Evolutionary conservation across 2,888 invertebrate species (phyloP).

Genomic region (Hipparchia sbordonii): DNA sequence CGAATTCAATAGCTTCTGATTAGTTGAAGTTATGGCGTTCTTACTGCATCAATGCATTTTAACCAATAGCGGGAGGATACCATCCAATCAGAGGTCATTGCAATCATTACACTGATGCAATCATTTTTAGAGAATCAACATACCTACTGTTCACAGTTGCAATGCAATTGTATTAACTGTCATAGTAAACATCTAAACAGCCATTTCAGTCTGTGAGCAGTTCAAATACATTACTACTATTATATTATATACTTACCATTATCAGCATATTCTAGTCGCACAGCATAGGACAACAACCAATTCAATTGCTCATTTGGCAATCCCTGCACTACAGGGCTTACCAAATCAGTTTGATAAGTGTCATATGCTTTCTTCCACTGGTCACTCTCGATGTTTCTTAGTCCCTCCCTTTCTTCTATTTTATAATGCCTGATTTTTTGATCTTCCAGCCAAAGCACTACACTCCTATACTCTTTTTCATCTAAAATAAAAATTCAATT

Average conservation of each 20-base stretch:
- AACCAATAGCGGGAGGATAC: too few relatives aligned
- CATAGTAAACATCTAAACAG: too few relatives aligned
- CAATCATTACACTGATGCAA: too few relatives aligned
- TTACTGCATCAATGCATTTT: too few relatives aligned
- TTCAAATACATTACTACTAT: too few relatives aligned
- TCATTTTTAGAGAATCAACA: too few relatives aligned
- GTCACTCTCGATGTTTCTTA: conserved; percentile 87
- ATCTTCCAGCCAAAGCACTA: conserved; percentile 96
- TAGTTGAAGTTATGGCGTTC: too few relatives aligned
- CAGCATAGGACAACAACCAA: conserved; percentile 93
- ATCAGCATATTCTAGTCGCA: conserved; percentile 92
- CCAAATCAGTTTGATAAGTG: conserved; percentile 89
- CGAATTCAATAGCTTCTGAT: too few relatives aligned
- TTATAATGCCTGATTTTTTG: conserved; percentile 95
- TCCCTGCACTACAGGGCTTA: conserved; percentile 85
- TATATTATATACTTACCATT: conserved; percentile 86
- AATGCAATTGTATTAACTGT: neutral
- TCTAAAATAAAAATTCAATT: conserved; percentile 81
- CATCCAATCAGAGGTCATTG: too few relatives aligned
- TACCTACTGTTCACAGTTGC: too few relatives aligned
- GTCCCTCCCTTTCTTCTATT: conserved; percentile 88
- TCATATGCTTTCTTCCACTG: conserved; percentile 89
- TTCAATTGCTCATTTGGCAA: conserved; percentile 88
- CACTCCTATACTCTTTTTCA: conserved; percentile 89
- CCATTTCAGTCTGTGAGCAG: too few relatives aligned